Base-by-base conservation (phyloP, 1,140 invertebrate genomes). In the Neodiprion lecontei region DNA sequence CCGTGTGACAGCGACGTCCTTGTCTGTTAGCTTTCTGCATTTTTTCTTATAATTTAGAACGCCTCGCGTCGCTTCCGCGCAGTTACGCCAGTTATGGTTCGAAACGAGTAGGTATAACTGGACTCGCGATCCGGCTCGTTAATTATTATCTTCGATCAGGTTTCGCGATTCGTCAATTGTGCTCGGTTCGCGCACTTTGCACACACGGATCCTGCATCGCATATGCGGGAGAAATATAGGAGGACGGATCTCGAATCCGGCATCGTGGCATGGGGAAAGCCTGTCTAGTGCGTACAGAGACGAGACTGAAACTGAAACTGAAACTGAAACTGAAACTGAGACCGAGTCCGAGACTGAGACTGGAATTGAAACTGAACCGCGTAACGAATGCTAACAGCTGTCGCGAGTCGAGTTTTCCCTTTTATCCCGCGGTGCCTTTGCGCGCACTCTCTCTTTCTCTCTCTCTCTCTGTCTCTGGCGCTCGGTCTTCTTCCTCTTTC, bases 301-400 rank as follows among this genome's bases (percentile, higher is more conserved):
- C 9, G 53, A 61, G 9, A 61, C 53, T 61, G 53, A 61, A 61
- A 61, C 53, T 61, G 11, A n/a, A 61, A 61, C 11, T 61, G 53
- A 61, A 61, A 61, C 53, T 17, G 53, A 61, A 17, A 61, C 53
- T 61, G 53, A 40, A 5, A 40, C 28, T 40, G 28, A 40, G 28
- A 40, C 28, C 5, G 28, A 40, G 28, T 40, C 28, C 28, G 28
- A 40, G 28, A 40, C 28, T 40, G 28, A 40, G 28, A 61, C 53
- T 61, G 53, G 53, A 61, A 61, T 61, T 61, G 53, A 61, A 61
- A 61, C 53, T 61, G 53, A 61, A 61, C 53, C 53, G 53, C 53
- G 53, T 14, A 61, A 61, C 53, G 53, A 61, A 61, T 61, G 53
- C 53, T 61, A 61, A 9, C 53, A 61, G 53, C 53, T 61, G 53